phyloP scores from a whole-genome alignment of 1,140 invertebrate genomes.

The Heliconius hewitsoni region DNA sequence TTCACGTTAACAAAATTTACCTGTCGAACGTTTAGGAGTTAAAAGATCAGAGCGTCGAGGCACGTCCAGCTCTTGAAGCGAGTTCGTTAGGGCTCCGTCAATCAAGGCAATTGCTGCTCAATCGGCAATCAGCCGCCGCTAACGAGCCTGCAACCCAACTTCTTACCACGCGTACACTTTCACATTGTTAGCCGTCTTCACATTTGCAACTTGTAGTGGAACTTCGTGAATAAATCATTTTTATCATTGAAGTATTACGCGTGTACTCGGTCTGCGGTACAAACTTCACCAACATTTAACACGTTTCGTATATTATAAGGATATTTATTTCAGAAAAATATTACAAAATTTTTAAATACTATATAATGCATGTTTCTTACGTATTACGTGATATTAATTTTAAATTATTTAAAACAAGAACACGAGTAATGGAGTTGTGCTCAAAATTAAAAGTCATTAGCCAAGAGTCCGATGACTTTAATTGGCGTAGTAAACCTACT shows the following conservation, averaged over 20 bases:
- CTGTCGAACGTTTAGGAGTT: conserved; percentile 37
- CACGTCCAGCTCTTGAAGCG: conserved; percentile 76
- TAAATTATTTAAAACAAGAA: conserved; percentile 38
- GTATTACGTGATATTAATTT: background rate
- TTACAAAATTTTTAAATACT: background rate
- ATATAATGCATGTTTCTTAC: too few relatives aligned
- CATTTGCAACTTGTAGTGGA: conserved; percentile 52
- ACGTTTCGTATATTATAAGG: conserved; percentile 10
- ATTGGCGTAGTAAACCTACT: conserved; percentile 40
- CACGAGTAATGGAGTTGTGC: conserved; percentile 21
- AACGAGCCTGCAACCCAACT: conserved; percentile 76
- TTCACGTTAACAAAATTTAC: conserved; percentile 17
- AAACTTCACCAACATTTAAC: conserved; percentile 24
- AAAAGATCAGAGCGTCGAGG: conserved; percentile 49
- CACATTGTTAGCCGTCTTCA: conserved; percentile 44
- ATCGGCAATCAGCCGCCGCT: conserved; percentile 80
- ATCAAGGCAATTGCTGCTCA: conserved; percentile 82
- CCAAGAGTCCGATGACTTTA: conserved; percentile 39
- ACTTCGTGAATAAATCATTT: conserved; percentile 44
- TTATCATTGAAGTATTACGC: conserved; percentile 37
- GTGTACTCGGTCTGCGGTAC: background rate
- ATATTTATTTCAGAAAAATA: background rate
- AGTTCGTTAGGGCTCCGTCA: conserved; percentile 81
- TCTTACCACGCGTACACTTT: conserved; percentile 64
- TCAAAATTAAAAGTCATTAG: conserved; percentile 40